Percentiles rank a stretch among this genome's conserved stretches.
phyloP scores from a whole-genome alignment of 2,113 vertebrate genomes.

The Marcusenius ussheri region DNA sequence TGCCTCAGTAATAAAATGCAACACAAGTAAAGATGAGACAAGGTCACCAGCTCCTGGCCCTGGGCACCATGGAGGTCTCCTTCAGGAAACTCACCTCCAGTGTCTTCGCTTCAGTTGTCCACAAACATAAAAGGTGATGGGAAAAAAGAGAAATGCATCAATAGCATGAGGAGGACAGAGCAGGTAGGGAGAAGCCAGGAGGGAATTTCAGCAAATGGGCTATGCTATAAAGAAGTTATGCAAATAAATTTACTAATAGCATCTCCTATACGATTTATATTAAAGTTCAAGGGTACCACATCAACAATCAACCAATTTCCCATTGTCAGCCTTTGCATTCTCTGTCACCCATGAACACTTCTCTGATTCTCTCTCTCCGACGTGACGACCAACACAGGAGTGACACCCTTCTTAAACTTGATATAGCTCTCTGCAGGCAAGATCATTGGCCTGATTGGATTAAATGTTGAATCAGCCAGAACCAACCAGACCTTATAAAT shows the following conservation, averaged over 20 bases:
- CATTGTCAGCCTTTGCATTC: neutral
- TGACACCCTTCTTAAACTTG: neutral
- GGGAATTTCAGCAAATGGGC: neutral
- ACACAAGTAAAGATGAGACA: neutral
- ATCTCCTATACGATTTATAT: neutral
- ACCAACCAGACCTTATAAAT: neutral
- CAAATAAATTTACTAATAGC: neutral
- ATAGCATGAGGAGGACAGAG: neutral
- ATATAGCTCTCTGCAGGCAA: neutral
- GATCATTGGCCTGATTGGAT: neutral
- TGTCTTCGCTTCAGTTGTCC: conserved; percentile 48
- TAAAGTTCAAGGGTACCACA: neutral
- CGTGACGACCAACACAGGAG: neutral
- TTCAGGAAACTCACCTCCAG: conserved; percentile 44
- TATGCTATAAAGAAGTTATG: neutral
- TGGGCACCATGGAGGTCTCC: neutral
- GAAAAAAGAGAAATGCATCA: conserved; percentile 3
- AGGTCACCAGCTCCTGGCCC: neutral
- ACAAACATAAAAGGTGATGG: neutral
- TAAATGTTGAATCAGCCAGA: neutral
- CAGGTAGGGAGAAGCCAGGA: neutral
- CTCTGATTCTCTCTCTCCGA: neutral
- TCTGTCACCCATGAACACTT: neutral
- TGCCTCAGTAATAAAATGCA: neutral
- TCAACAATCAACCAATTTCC: neutral